Evolutionary conservation across 2,888 invertebrate species (phyloP), one percentile per base, ranked within the genome.

Genomic region (Chrysolina oricalcia): DNA sequence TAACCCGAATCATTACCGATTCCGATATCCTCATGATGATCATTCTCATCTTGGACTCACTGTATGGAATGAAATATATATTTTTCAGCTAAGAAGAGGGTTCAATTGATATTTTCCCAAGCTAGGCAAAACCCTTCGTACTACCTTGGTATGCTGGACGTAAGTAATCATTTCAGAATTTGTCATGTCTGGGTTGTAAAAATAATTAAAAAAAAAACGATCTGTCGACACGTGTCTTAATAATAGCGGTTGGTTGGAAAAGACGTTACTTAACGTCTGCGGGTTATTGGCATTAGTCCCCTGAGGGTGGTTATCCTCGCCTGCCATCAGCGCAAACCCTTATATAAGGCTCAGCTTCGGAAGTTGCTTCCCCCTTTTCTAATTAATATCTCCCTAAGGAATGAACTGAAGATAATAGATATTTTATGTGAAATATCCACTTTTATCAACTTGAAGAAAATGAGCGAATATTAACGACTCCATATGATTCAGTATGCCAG

Each of bases 281-380:
- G 68, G 65, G 41, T 23, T 43, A 19, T 27, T 17, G 59, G 62
- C 67, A 46, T 48, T 41, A 46, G 43, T 41, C 73, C 23, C 73
- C 41, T 2, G 73, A 68, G 73, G 62, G 68, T 68, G 40, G 56
- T 23, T 74, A 69, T 74, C 19, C 27, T 63, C 56, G 59, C 40
- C 64, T 70, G 50, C 19, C 70, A 23, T 53, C 53, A 17, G 11
- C 10, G 53, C 19, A 19, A 53, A 19, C 19, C 17, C 70, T 74
- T 70, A 65, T 70, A 64, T 65, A 70, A 63, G 17, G 43, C 40
- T 64, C n/a, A 35, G 46, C 56, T 67, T 65, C 65, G 35, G 40
- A 43, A 40, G 65, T 40, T 19, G 65, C 43, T 27, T 19, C 41
- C 53, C 53, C 48, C 48, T 9, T 17, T 48, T 17, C 10, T 17